These are phyloP conservation scores for Eupithecia subfuscata DNA, from an alignment of 2,888 invertebrate genomes.

Conservation along the genomic window DNA sequence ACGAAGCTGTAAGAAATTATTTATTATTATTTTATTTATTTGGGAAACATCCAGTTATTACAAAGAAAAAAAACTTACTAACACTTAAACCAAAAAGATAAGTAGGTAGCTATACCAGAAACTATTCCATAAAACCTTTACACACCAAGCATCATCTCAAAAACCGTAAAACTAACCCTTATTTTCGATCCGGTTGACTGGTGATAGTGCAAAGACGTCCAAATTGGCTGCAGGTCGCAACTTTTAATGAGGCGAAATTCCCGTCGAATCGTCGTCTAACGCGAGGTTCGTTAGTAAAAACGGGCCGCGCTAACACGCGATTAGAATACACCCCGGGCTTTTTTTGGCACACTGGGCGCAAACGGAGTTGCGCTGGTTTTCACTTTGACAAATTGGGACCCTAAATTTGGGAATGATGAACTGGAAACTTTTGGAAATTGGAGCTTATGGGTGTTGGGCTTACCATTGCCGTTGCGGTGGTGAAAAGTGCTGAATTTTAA, in stretches of 20 bases:
- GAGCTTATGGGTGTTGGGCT: not conserved
- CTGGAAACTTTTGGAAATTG: not conserved
- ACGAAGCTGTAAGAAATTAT: too few species aligned
- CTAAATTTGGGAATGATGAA: not conserved
- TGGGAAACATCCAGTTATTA: too few species aligned
- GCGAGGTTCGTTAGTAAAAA: constrained; percentile 84
- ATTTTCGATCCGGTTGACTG: constrained; percentile 40
- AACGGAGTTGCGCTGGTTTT: constrained; percentile 11
- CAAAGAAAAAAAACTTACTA: too few species aligned
- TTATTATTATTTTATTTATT: too few species aligned
- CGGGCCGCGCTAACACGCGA: constrained; percentile 82
- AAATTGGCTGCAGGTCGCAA: constrained; percentile 83
- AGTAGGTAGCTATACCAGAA: not conserved
- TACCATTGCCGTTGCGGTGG: not conserved
- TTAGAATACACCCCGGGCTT: constrained; percentile 78
- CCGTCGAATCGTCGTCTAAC: constrained; percentile 76
- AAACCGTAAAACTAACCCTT: constrained; percentile 25
- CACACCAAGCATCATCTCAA: not conserved
- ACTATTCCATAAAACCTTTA: not conserved
- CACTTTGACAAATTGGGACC: constrained; percentile 7
- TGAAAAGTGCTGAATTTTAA: not conserved
- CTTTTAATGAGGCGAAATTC: constrained; percentile 84
- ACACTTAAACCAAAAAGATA: too few species aligned
- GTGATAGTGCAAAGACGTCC: constrained; percentile 74
- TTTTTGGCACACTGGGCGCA: constrained; percentile 62